Base-by-base conservation (phyloP, 2,888 invertebrate species). In the Unio delphinus region DNA sequence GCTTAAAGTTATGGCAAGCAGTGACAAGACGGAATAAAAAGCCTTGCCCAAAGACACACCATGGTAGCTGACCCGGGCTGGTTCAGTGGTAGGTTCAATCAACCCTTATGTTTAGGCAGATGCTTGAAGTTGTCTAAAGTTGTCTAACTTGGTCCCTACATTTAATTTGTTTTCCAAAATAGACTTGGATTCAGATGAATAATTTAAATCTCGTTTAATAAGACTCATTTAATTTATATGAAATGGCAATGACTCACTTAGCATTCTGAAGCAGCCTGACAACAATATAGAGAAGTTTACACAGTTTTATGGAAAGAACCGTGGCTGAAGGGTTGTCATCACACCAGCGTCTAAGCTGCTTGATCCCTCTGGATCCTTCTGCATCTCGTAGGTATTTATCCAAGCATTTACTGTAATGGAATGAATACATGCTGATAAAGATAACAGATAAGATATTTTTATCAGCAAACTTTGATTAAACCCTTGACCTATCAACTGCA, bases 341-440 rank as follows among this genome's bases (percentile, higher is more conserved):
- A 61, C 68, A 72, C 83, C 83, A 84, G 68, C 79, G 81, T 64
- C 79, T 67, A 4, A 86, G 68, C 57, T 78, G 79, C 61, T 82
- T 84, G 4, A 83, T 71, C 1, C 87, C 87, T 68, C 80, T 83
- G 18, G 78, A 79, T 2, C 87, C 87, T 30, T 75, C 74, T 7
- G 85, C 86, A 79, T 87, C 87, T 56, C 84, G 60, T 23, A 86
- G 64, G 65, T 86, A 87, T 69, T 87, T 87, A 20, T 86, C 82
- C 45, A 85, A 68, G 63, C 84, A 84, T 15, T 74, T 68, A 59
- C 87, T 87, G 73, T 18, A 67, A 73, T 6, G 65, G 55, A 23
- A 67, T 56, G 55, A 45, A 63, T n/a, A 64, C 34, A 65, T 28
- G 6, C 30, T 58, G 15, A 58, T n/a, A 28, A 28, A 20, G 55